A percentile compares a stretch with the other conserved stretches of the same genome.
Conservation (phyloP, 2,113 vertebrate genomes). For the Cisticola juncidis region DNA sequence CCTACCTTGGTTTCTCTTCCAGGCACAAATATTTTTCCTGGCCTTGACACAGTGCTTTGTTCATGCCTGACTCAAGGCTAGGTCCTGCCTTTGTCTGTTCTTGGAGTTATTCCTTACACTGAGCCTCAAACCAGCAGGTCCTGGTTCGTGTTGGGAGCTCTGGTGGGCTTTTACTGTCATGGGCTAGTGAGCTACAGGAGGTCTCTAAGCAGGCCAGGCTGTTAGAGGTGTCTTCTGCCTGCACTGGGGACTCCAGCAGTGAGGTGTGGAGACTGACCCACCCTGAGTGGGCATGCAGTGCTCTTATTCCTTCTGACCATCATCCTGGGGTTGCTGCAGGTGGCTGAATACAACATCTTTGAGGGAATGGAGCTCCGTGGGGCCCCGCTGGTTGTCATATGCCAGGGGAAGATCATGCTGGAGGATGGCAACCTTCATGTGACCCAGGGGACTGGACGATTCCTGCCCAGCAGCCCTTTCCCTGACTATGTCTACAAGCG, state of each 20-base stretch:
- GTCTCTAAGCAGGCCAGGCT: neutral
- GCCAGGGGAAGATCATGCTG: slow-evolving; percentile 94
- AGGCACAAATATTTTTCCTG: neutral
- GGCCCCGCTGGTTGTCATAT: slow-evolving; percentile 88
- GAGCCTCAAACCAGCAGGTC: neutral
- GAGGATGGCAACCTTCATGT: slow-evolving; percentile 91
- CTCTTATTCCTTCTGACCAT: neutral
- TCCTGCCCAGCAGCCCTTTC: slow-evolving; percentile 89
- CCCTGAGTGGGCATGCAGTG: neutral
- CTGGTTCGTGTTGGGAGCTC: neutral
- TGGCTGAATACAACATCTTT: slow-evolving; percentile 94
- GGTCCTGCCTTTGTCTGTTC: neutral
- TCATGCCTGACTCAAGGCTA: neutral
- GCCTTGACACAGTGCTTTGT: neutral
- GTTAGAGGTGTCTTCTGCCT: neutral
- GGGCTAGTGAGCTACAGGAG: neutral
- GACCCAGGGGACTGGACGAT: slow-evolving; percentile 88
- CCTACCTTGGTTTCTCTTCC: neutral
- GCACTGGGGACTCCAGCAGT: neutral
- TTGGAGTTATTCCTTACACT: neutral
- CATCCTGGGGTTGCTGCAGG: slow-evolving; percentile 65
- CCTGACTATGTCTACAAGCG: slow-evolving; percentile 96
- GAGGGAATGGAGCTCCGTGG: slow-evolving; percentile 96
- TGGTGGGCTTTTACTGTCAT: neutral
- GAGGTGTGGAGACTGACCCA: neutral